phyloP scores from a whole-genome alignment of 2,888 invertebrate genomes.

The Rhabditoides inermis region DNA sequence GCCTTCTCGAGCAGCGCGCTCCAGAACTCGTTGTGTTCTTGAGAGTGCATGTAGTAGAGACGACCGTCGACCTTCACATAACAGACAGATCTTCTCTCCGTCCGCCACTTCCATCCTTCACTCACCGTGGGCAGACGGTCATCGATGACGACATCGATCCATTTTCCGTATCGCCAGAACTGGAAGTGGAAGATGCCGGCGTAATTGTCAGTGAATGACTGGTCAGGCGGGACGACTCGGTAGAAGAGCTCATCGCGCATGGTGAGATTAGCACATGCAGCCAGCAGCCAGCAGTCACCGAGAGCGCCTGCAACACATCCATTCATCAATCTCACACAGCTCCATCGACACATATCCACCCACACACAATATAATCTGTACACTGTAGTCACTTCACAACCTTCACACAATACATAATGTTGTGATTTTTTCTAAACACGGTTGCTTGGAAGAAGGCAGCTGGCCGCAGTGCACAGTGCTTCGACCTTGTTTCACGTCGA shows the following conservation, averaged over 20 bases:
- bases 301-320: slow-evolving; percentile 6
- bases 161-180: slow-evolving; percentile 72
- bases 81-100: slow-evolving; percentile 64
- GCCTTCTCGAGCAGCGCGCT: slow-evolving; percentile 87
- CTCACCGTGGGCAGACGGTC: slow-evolving; percentile 78
- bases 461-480: too few species aligned
- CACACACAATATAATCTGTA: background rate
- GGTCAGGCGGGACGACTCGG: slow-evolving; percentile 85
- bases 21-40: slow-evolving; percentile 85
- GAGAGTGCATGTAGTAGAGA: slow-evolving; percentile 74
- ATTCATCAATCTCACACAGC: slow-evolving; percentile 28
- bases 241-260: slow-evolving; percentile 77
- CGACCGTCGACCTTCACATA: slow-evolving; percentile 74
- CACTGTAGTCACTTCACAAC: background rate
- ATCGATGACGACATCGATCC: slow-evolving; percentile 80
- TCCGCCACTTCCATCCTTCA: too few species aligned
- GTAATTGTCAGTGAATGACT: slow-evolving; percentile 68
- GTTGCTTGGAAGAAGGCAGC: background rate
- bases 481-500: slow-evolving; percentile 70
- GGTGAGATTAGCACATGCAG: slow-evolving; percentile 83
- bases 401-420: background rate
- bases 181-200: slow-evolving; percentile 59
- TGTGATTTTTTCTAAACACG: background rate
- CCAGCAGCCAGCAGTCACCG: slow-evolving; percentile 53
- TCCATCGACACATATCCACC: background rate